These are phyloP conservation scores for Horisme vitalbata DNA, from an alignment of 2,888 invertebrate genomes.

Conservation along the genomic window DNA sequence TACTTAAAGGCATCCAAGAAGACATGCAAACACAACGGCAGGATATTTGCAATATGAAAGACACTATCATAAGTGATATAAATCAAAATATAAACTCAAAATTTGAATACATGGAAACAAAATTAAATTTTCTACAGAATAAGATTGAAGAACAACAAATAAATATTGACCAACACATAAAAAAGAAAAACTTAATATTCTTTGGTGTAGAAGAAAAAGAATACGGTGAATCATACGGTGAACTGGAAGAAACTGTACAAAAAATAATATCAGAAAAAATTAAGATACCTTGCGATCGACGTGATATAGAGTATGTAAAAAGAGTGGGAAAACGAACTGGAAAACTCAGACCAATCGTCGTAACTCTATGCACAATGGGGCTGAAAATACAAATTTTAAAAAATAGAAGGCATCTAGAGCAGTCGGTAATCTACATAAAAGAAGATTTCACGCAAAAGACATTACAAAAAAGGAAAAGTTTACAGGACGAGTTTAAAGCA, in stretches of 20 bases:
- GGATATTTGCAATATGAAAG: too few species aligned
- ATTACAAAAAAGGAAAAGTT: neutral
- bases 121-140: too few species aligned
- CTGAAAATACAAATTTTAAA: neutral
- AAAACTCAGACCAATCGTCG: neutral
- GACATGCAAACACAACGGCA: too few species aligned
- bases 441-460: constrained; percentile 1
- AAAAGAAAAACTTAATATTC: too few species aligned
- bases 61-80: too few species aligned
- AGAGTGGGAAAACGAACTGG: neutral
- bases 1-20: too few species aligned
- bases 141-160: too few species aligned
- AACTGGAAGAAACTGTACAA: neutral
- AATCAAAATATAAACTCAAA: too few species aligned
- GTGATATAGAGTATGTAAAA: neutral
- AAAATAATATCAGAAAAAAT: neutral
- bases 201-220: too few species aligned
- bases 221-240: too few species aligned
- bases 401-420: neutral
- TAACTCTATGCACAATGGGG: neutral
- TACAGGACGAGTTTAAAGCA: neutral
- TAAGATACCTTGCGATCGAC: neutral
- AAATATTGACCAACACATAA: too few species aligned
- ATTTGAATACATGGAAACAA: too few species aligned
- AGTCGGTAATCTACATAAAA: neutral